Base-by-base conservation (phyloP, 2,888 invertebrate genomes). In the Synanthedon formicaeformis region DNA sequence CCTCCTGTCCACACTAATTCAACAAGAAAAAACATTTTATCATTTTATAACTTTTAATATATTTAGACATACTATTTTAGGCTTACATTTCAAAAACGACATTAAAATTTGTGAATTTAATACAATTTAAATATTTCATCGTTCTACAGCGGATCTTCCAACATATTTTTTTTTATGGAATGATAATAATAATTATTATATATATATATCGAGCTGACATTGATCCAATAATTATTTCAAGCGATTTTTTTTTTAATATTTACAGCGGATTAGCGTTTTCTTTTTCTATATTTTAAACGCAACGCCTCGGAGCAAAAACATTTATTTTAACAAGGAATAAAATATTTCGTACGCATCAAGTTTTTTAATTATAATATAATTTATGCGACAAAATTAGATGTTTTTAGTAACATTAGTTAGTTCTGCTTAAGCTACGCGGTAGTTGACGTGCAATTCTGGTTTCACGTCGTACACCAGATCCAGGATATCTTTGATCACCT, bases 361-460 rank as follows among this genome's bases (percentile, higher is more conserved):
- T 14, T 18, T 23, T 23, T 41, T 52, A 54, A 52, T 51, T 51
- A 52, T 53, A 53, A 53, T 55, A 18, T 16, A 55, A 54, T 55
- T 54, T 52, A 56, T 57, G 53, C 50, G 57, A 54, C 52, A 58
- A 52, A 57, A 54, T 57, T 55, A 56, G 56, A 34, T 54, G 54
- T 50, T 23, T 1, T 23, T 51, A 16, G 16, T 16, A 48, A 48
- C 18, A 12, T 13, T 45, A 45, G 14, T 13, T 45, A 23, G 49
- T 49, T 49, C 3, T 18, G 49, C 49, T 49, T 49, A 49, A 49
- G 12, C 49, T 49, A 83, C 62, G 74, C 91, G 92, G 81, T 92
- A 96, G 88, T 98, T 98, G 84, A 92, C 90, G 87, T 98, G 98
- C 64, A 98, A 89, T 81, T 96, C 95, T 3, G 97, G 96, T 81